phyloP scores from a whole-genome alignment of 2,888 invertebrate species.

The Danaus chrysippus region DNA sequence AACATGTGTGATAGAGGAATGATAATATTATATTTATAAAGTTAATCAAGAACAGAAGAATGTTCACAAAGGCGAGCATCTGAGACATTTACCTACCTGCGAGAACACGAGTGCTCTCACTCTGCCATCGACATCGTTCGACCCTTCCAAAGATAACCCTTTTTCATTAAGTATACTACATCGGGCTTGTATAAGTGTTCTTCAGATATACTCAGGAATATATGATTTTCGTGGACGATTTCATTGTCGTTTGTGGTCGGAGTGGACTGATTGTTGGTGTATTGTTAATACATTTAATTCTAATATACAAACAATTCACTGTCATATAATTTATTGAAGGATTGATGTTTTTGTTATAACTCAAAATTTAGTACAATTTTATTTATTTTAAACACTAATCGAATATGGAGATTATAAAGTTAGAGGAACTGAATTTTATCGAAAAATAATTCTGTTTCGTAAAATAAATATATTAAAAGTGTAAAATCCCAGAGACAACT shows the following conservation, averaged over 20 bases:
- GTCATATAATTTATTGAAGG: neutral
- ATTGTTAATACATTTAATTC: neutral
- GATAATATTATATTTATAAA: conserved; percentile 13
- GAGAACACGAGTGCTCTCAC: conserved; percentile 31
- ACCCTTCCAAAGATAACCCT: conserved; percentile 38
- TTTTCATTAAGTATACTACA: conserved; percentile 39
- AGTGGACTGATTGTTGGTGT: neutral
- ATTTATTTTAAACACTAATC: no score
- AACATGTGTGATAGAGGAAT: neutral
- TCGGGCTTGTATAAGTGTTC: conserved; percentile 21
- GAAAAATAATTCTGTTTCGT: no score
- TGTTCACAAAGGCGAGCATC: conserved; percentile 25
- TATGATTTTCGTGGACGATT: conserved; percentile 24
- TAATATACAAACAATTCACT: neutral
- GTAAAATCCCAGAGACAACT: no score
- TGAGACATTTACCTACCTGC: conserved; percentile 38
- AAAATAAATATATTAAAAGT: no score
- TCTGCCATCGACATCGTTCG: conserved; percentile 32
- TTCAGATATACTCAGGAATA: conserved; percentile 17
- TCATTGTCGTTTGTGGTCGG: conserved; percentile 17
- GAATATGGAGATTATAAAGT: no score
- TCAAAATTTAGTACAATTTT: no score
- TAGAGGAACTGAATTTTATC: no score
- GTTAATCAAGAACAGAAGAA: conserved; percentile 15
- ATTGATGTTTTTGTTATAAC: no score